A percentile compares a stretch with the other conserved stretches of the same genome.
phyloP scores from a whole-genome alignment of 2,113 vertebrate genomes.

The Saguinus midas region DNA sequence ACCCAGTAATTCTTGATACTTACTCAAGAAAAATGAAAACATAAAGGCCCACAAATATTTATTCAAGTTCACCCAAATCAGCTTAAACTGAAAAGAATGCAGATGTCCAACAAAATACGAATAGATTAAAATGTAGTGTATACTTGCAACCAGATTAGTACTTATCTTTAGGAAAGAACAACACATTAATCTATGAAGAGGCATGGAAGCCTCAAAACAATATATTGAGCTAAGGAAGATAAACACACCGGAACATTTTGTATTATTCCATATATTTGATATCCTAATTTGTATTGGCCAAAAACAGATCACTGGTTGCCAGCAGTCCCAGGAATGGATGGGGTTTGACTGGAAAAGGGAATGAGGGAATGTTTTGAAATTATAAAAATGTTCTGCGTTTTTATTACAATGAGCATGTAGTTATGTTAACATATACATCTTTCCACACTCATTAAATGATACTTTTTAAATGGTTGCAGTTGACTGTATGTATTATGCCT shows the following conservation, averaged over 20 bases:
- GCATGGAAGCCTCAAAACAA: accelerated
- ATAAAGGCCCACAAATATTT: neutral
- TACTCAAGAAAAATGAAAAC: neutral
- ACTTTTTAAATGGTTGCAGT: neutral
- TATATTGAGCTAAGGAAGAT: neutral
- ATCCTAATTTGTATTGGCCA: accelerated
- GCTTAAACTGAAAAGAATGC: neutral
- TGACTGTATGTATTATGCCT: neutral
- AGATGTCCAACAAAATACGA: neutral
- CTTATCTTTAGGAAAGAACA: too few species aligned
- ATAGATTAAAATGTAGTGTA: neutral
- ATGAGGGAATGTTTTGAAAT: too few species aligned
- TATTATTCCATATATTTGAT: too few species aligned
- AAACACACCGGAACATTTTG: accelerated
- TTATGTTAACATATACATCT: neutral
- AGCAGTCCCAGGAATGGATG: too few species aligned
- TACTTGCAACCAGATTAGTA: neutral
- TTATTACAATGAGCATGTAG: neutral
- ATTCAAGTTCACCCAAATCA: neutral
- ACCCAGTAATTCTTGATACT: neutral
- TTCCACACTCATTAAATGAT: neutral
- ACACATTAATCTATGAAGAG: accelerated
- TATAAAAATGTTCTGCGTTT: neutral
- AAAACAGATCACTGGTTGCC: neutral
- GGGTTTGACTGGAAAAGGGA: too few species aligned